Base-by-base conservation (phyloP, 1,140 invertebrate genomes). In the Lasaia peninsularis region DNA sequence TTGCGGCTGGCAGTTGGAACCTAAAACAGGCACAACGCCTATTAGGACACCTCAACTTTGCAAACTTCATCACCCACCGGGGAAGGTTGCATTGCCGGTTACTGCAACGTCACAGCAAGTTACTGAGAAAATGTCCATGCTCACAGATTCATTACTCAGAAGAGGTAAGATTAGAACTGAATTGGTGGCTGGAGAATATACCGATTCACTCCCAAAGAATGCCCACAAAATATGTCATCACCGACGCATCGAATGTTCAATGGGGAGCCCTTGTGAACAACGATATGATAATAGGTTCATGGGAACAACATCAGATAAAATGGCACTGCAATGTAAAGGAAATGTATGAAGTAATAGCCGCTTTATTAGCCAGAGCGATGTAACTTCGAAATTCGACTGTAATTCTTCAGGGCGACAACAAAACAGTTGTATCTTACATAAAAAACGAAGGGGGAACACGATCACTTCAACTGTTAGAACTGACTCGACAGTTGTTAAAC, bases 21-120 rank as follows among this genome's bases (percentile, higher is more conserved):
- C 65, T 74, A 16, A 60, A 65, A 54, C 62, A 74, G 40, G 62
- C 69, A 12, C 72, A 72, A 58, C 44, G 68, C 40, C 65, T 79
- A 8, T 56, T 65, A 66, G 64, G 63, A 10, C 37, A 44, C 24
- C 61, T 76, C 14, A 87, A 91, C 6, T 88, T 86, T 66, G 86
- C 89, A 80, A 63, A 90, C 90, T 62, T 89, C 90, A 63, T 92
- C 81, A 62, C 91, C 91, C 73, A 69, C 84, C 56, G 89, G 90
- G 48, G 91, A 91, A 73, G 63, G 49, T 52, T 69, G 56, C 69
- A 69, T 54, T 71, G 65, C 53, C 65, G 65, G 0, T 20, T 11
- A 4, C 53, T 76, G 21, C 64, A 67, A 31, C 57, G 59, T 7
- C 49, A 65, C 62, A 62, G 62, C 60, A 56, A 56, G n/a, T 9